Base-by-base conservation (phyloP, 2,113 vertebrate genomes). In the Serinus canaria region DNA sequence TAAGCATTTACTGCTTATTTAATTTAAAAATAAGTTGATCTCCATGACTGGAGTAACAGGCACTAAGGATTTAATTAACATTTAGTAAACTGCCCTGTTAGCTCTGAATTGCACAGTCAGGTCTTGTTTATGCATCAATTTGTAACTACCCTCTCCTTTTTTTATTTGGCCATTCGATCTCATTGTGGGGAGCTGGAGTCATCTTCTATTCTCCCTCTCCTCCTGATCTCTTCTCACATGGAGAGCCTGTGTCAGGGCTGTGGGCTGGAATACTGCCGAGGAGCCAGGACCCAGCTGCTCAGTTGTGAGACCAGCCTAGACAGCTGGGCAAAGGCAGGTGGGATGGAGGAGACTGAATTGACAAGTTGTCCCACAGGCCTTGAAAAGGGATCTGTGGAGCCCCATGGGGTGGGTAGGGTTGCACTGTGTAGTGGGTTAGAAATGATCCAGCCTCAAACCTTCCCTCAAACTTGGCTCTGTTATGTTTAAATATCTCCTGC, bases 21-120 rank as follows among this genome's bases (percentile, higher is more conserved):
- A 98, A 98, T 98, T 98, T 96, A 96, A 97, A 97, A 98, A 97
- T 96, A 97, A 97, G 97, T 97, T 98, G 96, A 96, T 98, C 97
- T 97, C 95, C 92, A 87, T 89, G 96, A 97, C 96, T 98, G 94
- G 58, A 77, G 97, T 97, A 97, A 97, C 97, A 97, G 95, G 82
- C 97, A 93, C 90, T 72, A 95, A 97, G 97, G 95, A 98, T 98
- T 98, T 97, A 98, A 98, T 98, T 98, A 98, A 97, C 95, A 89
- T 97, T 96, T 92, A 95, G 96, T 92, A 97, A 97, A 97, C 95
- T 97, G 91, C 95, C 94, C 96, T 97, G 96, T 97, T 98, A 96
- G 96, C 92, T 96, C 95, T 70, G 69, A 96, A 92, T 98, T 96
- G 89, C 68, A 70, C 25, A 95, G 95, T 90, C 96, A 96, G 72